phyloP scores from a whole-genome alignment of 2,888 invertebrate species.

The Muscina levida region DNA sequence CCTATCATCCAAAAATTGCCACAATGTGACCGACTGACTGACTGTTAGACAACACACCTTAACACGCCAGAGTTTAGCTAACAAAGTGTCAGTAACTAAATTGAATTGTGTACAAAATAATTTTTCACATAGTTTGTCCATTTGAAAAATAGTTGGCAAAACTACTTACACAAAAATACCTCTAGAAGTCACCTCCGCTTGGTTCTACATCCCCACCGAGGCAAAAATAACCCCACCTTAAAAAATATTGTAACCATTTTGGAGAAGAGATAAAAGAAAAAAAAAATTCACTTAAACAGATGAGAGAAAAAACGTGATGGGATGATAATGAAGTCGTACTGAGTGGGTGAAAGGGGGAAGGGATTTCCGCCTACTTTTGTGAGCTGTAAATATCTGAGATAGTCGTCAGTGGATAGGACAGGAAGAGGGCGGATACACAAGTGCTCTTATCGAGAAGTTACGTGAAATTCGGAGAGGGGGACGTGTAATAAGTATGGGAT shows the following conservation, averaged over 20 bases:
- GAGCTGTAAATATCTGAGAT: too few species aligned
- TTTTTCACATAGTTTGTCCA: neutral
- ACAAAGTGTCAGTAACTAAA: conserved; percentile 11
- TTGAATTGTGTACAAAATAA: conserved; percentile 19
- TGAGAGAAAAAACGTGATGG: neutral
- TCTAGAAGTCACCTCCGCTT: neutral
- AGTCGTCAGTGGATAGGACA: too few species aligned
- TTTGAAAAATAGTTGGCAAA: conserved; percentile 1
- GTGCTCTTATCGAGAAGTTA: too few species aligned
- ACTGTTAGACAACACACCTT: too few species aligned
- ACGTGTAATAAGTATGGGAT: too few species aligned
- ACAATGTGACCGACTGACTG: too few species aligned
- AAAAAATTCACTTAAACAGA: conserved; percentile 4
- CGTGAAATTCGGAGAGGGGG: too few species aligned
- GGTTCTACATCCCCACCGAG: neutral
- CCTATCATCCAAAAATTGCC: conserved; percentile 3
- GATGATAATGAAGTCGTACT: neutral
- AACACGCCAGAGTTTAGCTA: too few species aligned
- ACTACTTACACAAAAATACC: conserved; percentile 4
- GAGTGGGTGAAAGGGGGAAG: neutral
- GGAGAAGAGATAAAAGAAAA: neutral
- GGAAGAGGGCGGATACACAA: too few species aligned
- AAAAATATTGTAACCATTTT: conserved; percentile 1
- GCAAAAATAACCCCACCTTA: conserved; percentile 32
- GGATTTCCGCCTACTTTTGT: neutral